Percentiles rank a stretch among this genome's conserved stretches.
Conservation (phyloP, 1,140 invertebrate species). For the Trachelipus rathkii region DNA sequence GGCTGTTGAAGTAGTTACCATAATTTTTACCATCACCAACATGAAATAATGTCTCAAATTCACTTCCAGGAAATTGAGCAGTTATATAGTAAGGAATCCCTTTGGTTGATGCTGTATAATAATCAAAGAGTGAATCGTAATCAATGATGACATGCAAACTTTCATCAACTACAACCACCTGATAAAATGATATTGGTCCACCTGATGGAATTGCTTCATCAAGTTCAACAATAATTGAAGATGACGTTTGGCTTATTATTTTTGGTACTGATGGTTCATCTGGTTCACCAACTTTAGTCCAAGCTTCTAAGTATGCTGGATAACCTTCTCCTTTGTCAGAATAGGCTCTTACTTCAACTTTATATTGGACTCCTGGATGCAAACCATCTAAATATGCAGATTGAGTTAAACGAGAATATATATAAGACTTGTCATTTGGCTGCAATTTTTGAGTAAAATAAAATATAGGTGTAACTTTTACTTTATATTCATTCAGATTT, state of each 20-base stretch:
- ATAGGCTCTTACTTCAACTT: slow-evolving; percentile 62
- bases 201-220: slow-evolving; percentile 63
- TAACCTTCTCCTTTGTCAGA: slow-evolving; percentile 61
- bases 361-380: slow-evolving; percentile 67
- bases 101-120: slow-evolving; percentile 56
- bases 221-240: slow-evolving; percentile 61
- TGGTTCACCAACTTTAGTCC: slow-evolving; percentile 66
- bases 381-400: slow-evolving; percentile 52
- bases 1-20: slow-evolving; percentile 73
- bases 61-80: slow-evolving; percentile 63
- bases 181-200: slow-evolving; percentile 67
- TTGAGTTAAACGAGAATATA: background rate
- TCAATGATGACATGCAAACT: slow-evolving; percentile 58
- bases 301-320: slow-evolving; percentile 54
- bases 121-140: slow-evolving; percentile 57
- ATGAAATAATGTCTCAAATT: slow-evolving; percentile 57
- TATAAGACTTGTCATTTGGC: background rate
- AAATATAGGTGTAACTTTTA: background rate
- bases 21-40: slow-evolving; percentile 71
- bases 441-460: background rate
- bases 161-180: slow-evolving; percentile 66
- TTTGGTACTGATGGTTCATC: slow-evolving; percentile 62
- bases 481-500: background rate
- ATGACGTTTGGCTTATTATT: slow-evolving; percentile 58
- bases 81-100: slow-evolving; percentile 72